Conservation (phyloP, 1,140 invertebrate species). For the Drosophila ananassae region DNA sequence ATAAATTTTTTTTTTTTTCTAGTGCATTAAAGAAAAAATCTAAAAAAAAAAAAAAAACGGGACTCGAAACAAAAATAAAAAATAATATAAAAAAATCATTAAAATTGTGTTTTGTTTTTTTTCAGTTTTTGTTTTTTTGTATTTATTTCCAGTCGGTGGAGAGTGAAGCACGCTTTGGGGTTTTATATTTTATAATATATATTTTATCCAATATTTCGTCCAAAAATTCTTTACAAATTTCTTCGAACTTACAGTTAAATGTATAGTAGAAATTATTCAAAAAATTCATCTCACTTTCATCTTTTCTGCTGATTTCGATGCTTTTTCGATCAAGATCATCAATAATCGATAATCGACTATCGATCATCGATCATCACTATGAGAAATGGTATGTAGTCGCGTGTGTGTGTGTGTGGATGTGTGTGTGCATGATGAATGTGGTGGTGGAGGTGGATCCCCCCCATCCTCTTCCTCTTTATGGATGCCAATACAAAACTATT, state of each 20-base stretch:
- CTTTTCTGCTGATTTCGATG: constrained; percentile 46
- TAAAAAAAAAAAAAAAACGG: constrained; percentile 32
- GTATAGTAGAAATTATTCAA: constrained; percentile 83
- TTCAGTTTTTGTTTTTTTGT: background rate
- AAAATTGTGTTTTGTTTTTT: constrained; percentile 44
- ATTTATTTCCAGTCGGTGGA: constrained; percentile 15
- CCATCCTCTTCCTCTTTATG: constrained; percentile 20
- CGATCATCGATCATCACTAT: constrained; percentile 67
- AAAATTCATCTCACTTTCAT: constrained; percentile 74
- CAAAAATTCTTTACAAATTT: constrained; percentile 83
- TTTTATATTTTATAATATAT: constrained; percentile 78
- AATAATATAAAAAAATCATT: constrained; percentile 31
- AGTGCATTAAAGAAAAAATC: constrained; percentile 53
- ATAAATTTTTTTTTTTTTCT: constrained; percentile 35
- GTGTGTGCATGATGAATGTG: constrained; percentile 21
- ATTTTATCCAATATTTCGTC: constrained; percentile 83
- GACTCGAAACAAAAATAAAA: constrained; percentile 59
- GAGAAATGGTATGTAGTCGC: constrained; percentile 77
- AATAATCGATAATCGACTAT: constrained; percentile 22
- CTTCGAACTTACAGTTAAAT: constrained; percentile 83
- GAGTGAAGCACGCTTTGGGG: constrained; percentile 65
- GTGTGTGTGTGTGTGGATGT: constrained; percentile 47
- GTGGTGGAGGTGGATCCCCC: constrained; percentile 5
- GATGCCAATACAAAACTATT: constrained; percentile 39
- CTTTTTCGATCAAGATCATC: constrained; percentile 71